Percentiles rank a stretch among this genome's conserved stretches.
Conservation (phyloP, 2,888 invertebrate species). For the Rhorus exstirpatorius region DNA sequence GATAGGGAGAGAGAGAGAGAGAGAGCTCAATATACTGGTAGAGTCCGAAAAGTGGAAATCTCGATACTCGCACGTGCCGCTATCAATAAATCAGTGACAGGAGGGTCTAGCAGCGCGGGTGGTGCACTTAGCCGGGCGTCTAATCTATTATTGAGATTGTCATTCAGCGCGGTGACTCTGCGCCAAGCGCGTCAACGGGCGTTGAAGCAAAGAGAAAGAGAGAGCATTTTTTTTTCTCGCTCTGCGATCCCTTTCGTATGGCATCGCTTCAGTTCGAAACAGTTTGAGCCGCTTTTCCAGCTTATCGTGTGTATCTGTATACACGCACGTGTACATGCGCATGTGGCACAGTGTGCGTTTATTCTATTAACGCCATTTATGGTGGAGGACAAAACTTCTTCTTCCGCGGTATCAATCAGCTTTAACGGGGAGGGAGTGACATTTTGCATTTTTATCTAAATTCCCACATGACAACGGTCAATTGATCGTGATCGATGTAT, state of each 20-base stretch:
- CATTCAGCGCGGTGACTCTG: slow-evolving; percentile 74
- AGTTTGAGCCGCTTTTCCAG: neutral
- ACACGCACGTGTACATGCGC: too few species aligned
- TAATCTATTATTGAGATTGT: slow-evolving; percentile 85
- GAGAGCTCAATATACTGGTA: slow-evolving; percentile 28
- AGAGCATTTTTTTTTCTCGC: slow-evolving; percentile 32
- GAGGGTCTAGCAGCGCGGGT: slow-evolving; percentile 69
- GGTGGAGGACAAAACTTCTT: too few species aligned
- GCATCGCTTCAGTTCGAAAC: neutral
- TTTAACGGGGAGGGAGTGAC: too few species aligned
- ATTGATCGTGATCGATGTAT: too few species aligned
- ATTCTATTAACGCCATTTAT: too few species aligned
- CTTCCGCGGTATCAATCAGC: too few species aligned
- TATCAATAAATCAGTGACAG: slow-evolving; percentile 81
- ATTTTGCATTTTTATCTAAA: too few species aligned
- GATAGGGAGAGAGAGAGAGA: slow-evolving; percentile 33
- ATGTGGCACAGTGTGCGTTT: too few species aligned
- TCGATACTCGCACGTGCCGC: slow-evolving; percentile 80
- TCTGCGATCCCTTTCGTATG: slow-evolving; percentile 32
- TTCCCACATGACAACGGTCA: too few species aligned
- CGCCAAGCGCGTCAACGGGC: slow-evolving; percentile 75
- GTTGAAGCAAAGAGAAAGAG: slow-evolving; percentile 76
- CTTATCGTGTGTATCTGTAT: too few species aligned
- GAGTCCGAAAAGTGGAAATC: slow-evolving; percentile 78
- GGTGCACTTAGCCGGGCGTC: slow-evolving; percentile 83